Evolutionary conservation across 2,113 vertebrate species (phyloP).

Genomic region (Campylomormyrus tamandua): DNA sequence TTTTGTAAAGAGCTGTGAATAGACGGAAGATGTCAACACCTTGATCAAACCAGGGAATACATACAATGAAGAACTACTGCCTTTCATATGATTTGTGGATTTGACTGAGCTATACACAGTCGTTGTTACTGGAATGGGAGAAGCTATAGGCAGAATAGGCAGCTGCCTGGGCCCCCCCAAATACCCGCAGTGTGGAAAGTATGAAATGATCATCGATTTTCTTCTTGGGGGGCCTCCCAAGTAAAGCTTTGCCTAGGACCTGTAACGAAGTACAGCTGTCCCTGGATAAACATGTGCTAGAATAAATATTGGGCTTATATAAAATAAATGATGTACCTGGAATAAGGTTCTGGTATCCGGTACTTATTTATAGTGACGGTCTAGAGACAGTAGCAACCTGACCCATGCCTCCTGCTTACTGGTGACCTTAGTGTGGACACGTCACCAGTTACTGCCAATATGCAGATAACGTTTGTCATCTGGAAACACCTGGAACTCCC

Average conservation of each 20-base stretch:
- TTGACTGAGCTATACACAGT: background rate
- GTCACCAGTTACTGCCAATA: background rate
- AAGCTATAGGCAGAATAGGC: background rate
- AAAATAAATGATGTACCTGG: background rate
- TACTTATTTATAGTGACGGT: background rate
- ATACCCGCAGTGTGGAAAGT: background rate
- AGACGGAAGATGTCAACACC: background rate
- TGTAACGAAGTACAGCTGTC: background rate
- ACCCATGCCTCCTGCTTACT: background rate
- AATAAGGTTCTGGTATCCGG: background rate
- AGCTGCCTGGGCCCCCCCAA: background rate
- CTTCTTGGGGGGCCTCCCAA: background rate
- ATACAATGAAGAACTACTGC: background rate
- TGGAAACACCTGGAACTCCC: background rate
- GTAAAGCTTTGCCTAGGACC: background rate
- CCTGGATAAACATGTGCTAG: background rate
- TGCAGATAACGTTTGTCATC: background rate
- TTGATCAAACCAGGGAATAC: background rate
- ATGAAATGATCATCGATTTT: background rate
- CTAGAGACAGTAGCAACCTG: background rate
- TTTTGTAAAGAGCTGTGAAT: background rate
- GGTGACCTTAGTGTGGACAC: background rate
- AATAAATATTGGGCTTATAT: background rate
- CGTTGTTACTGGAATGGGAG: background rate
- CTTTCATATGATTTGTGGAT: background rate